phyloP scores from a whole-genome alignment of 1,140 invertebrate genomes.

The Aphelenchoides fujianensis region DNA sequence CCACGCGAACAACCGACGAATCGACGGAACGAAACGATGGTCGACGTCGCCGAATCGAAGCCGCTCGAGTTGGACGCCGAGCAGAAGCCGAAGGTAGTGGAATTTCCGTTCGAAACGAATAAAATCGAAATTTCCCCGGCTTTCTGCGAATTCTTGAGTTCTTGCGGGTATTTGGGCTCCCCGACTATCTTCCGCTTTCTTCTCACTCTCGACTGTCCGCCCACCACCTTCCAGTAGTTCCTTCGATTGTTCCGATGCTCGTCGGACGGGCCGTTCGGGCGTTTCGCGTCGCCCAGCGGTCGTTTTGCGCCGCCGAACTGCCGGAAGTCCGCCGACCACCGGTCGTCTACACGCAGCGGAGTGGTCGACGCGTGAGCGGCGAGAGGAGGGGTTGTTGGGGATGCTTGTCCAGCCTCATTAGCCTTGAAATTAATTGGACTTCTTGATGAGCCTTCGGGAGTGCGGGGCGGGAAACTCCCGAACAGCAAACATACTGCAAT shows the following conservation, averaged over 20 bases:
- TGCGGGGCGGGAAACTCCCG: no score
- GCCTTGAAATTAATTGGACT: no score
- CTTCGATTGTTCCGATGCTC: neutral
- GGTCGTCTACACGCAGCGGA: conserved; percentile 35
- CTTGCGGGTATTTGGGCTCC: neutral
- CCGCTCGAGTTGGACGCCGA: neutral
- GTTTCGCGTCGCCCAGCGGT: neutral
- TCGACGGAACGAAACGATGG: neutral
- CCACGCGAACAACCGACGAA: no score
- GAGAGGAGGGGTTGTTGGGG: neutral
- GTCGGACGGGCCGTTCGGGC: neutral
- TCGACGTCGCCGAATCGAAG: neutral
- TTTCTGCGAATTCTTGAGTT: neutral
- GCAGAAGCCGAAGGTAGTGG: neutral
- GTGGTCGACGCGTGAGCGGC: conserved; percentile 31
- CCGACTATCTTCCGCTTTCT: no score
- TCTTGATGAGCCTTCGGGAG: no score
- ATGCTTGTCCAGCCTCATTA: no score
- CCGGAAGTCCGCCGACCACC: conserved; percentile 21
- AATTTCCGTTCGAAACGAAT: neutral
- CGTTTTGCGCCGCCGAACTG: neutral
- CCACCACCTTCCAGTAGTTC: neutral
- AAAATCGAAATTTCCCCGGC: neutral
- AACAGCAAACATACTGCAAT: neutral
- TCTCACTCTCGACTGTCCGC: neutral